These are phyloP conservation scores for Nebria brevicollis DNA, from an alignment of 2,888 invertebrate genomes.

Conservation along the genomic window DNA sequence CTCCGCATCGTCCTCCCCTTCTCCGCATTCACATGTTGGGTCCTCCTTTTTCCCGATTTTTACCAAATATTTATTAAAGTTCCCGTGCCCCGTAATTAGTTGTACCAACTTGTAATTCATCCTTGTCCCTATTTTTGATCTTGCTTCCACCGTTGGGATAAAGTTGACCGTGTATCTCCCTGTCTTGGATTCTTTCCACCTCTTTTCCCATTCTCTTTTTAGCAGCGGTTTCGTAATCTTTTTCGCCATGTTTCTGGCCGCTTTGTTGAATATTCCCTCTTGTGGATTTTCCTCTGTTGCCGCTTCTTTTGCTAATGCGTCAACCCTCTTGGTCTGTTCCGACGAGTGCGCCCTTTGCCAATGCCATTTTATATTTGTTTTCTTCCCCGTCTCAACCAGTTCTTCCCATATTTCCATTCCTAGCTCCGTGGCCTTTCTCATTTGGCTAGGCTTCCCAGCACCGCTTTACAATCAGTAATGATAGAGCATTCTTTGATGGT, in stretches of 20 bases:
- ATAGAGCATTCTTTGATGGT: slow-evolving; percentile 11
- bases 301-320: slow-evolving; percentile 21
- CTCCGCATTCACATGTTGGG: background rate
- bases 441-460: background rate
- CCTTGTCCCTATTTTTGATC: background rate
- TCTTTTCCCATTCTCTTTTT: background rate
- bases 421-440: slow-evolving; percentile 13
- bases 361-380: background rate
- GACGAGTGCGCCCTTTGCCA: slow-evolving; percentile 3
- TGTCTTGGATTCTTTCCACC: background rate
- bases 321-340: slow-evolving; percentile 13
- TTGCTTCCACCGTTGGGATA: background rate
- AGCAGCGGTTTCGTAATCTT: background rate
- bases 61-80: background rate
- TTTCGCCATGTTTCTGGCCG: background rate
- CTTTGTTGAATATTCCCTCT: no score
- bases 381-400: background rate
- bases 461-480: slow-evolving; percentile 5
- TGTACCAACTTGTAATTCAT: background rate
- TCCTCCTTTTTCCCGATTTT: background rate
- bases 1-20: background rate
- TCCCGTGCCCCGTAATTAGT: background rate
- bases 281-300: background rate
- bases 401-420: background rate
- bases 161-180: background rate